Conservation (phyloP, 2,113 vertebrate species). For the Mobula birostris region DNA sequence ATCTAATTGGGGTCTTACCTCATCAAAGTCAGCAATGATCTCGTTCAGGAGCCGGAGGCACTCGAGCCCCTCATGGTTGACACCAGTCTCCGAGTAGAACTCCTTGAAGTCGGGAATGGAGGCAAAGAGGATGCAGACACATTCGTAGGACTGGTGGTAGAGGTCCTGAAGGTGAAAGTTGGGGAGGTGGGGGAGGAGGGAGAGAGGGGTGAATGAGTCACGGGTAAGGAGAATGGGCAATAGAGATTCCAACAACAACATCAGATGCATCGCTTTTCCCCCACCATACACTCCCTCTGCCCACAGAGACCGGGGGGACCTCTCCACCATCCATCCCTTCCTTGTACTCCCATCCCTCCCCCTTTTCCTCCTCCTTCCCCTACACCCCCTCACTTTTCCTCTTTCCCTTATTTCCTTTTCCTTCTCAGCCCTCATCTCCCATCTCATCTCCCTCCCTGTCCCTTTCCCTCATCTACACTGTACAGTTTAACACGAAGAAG, state of each 20-base stretch:
- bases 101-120: not conserved
- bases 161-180: not conserved
- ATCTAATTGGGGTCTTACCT: not conserved
- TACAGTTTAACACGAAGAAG: too few species aligned
- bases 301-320: too few species aligned
- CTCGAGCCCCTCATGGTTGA: not conserved
- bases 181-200: not conserved
- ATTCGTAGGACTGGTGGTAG: not conserved
- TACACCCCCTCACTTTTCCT: not conserved
- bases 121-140: not conserved
- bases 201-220: not conserved
- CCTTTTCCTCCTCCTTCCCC: not conserved
- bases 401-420: not conserved
- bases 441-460: not conserved
- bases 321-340: not conserved
- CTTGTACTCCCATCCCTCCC: not conserved
- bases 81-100: not conserved
- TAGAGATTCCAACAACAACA: not conserved
- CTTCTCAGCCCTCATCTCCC: not conserved
- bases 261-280: too few species aligned
- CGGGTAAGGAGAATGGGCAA: not conserved
- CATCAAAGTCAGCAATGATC: slow-evolving; percentile 15
- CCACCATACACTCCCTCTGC: too few species aligned
- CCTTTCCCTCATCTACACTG: too few species aligned
- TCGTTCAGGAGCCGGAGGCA: not conserved